Base-by-base conservation (phyloP, 2,888 invertebrate species). In the Drosophila eohydei region DNA sequence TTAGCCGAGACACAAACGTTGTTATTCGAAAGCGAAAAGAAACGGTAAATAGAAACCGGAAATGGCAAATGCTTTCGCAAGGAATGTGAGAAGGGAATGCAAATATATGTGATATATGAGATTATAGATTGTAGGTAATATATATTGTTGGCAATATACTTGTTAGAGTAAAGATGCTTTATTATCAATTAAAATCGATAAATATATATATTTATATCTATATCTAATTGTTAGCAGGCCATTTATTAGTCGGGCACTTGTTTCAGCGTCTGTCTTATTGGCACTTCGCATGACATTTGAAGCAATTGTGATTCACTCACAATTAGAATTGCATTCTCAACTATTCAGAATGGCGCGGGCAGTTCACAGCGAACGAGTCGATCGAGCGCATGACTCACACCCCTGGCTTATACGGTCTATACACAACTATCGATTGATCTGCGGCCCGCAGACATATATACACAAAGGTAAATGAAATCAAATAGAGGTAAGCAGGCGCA, bases 281-380 rank as follows among this genome's bases (percentile, higher is more conserved):
- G 21, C 34, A 34, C 21, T 36, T 41, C 32, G 44, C n/a, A 11
- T 46, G 57, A 28, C 44, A 57, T 57, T 57, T 57, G 57, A 44
- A 26, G 7, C 32, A 26, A 2, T 46, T 57, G 44, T 57, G 57
- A 57, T 46, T 57, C 44, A 57, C 36, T 52, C 51, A 52, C 51
- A 52, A 26, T 52, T 26, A 26, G 14, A 26, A 36, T 52, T 36
- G 21, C 36, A 26, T 36, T 36, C 51, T 26, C 28, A n/a, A n/a
- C 56, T 44, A 26, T 34, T 57, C 56, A 44, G 34, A 26, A 28
- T 28, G 40, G 16, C 8, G 46, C 28, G 30, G 7, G 30, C 28
- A 32, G 32, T 11, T 50, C 16, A 16, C 4, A 5, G 48, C n/a
- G 50, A 50, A 50, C 32, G 38, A 28, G 52, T 9, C 52, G 36